Conservation (phyloP, 2,888 invertebrate genomes). For the Ochlodes sylvanus region DNA sequence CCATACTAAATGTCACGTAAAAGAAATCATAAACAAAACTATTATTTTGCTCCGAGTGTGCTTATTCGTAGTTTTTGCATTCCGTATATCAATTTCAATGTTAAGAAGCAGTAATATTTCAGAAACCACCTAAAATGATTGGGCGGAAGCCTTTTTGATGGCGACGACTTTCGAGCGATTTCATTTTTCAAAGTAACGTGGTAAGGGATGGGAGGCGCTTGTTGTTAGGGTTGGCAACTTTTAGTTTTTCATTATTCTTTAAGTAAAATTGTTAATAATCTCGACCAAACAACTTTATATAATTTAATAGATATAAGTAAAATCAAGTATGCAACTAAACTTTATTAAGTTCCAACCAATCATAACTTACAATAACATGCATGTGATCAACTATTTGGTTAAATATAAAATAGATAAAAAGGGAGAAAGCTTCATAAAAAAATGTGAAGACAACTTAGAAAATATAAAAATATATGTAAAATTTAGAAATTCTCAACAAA, state of each 20-base stretch:
- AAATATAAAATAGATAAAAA: too few relatives aligned
- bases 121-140: constrained; percentile 60
- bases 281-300: too few relatives aligned
- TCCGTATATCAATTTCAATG: constrained; percentile 46
- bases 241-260: background rate
- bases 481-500: too few relatives aligned
- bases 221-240: constrained; percentile 37
- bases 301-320: too few relatives aligned
- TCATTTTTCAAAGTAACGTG: constrained; percentile 70
- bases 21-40: background rate
- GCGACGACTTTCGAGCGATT: constrained; percentile 56
- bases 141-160: constrained; percentile 60
- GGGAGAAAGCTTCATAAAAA: too few relatives aligned
- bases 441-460: too few relatives aligned
- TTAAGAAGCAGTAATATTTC: constrained; percentile 57
- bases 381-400: too few relatives aligned
- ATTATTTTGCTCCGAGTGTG: constrained; percentile 37
- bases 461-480: too few relatives aligned
- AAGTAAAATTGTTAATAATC: background rate
- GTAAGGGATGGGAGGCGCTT: constrained; percentile 40
- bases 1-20: too few relatives aligned
- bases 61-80: constrained; percentile 42
- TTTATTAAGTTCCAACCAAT: too few relatives aligned
- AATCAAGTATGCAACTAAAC: too few relatives aligned
- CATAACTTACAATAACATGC: too few relatives aligned